A percentile compares a stretch with the other conserved stretches of the same genome.
phyloP scores from a whole-genome alignment of 2,797 vertebrate species.

The Megalops cyprinoides region DNA sequence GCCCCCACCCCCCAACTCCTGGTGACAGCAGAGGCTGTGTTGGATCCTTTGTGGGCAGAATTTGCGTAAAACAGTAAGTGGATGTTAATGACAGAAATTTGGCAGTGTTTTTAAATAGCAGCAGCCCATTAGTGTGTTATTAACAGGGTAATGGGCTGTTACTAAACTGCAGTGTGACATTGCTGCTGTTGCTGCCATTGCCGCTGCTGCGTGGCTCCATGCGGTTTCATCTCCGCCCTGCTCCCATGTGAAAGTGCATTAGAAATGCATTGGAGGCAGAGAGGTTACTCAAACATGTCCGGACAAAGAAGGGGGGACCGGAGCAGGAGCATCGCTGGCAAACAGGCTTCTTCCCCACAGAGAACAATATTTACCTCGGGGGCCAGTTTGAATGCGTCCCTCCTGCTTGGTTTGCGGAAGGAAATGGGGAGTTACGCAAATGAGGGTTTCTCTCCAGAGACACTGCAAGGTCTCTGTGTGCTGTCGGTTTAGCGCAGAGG shows the following conservation, averaged over 20 bases:
- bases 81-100: conserved; percentile 77
- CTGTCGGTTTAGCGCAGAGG: neutral
- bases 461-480: neutral
- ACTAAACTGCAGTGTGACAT: conserved; percentile 79
- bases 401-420: neutral
- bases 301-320: conserved; percentile 16
- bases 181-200: conserved; percentile 46
- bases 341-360: neutral
- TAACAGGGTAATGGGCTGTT: conserved; percentile 83
- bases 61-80: conserved; percentile 64
- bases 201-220: conserved; percentile 16
- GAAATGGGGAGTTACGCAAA: neutral
- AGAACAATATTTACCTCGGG: neutral
- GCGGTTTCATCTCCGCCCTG: conserved; percentile 42
- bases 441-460: neutral
- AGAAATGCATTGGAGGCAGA: neutral
- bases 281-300: conserved; percentile 15
- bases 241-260: conserved; percentile 34
- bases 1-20: neutral
- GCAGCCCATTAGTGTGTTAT: conserved; percentile 79
- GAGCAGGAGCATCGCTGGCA: neutral
- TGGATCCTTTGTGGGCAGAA: conserved; percentile 24
- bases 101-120: conserved; percentile 79
- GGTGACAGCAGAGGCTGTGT: neutral
- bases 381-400: neutral